These are phyloP conservation scores for Carassius gibelio DNA, from an alignment of 2,113 vertebrate species.

Conservation along the genomic window DNA sequence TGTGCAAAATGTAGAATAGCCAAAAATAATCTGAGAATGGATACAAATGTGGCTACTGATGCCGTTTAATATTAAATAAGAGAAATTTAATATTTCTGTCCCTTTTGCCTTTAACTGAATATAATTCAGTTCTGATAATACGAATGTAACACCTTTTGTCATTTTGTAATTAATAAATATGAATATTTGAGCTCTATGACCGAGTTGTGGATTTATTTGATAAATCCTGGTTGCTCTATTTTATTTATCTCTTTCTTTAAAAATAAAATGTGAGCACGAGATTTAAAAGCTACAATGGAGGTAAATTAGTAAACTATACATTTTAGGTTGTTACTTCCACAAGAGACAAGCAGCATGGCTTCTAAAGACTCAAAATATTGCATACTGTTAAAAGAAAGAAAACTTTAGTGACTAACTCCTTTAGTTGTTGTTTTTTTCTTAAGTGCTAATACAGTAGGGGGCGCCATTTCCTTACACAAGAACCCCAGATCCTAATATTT, in stretches of 20 bases:
- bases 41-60: neutral
- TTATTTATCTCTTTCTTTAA: neutral
- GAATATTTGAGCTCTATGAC: neutral
- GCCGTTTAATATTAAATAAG: too few species aligned
- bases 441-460: neutral
- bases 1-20: neutral
- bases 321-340: neutral
- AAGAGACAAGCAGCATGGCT: neutral
- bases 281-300: neutral
- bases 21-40: neutral
- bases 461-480: neutral
- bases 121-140: neutral
- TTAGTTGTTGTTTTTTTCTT: neutral
- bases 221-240: neutral
- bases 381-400: neutral
- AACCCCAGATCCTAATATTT: neutral
- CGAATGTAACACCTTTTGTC: neutral
- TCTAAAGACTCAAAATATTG: neutral
- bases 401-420: neutral
- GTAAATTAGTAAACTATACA: neutral
- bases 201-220: constrained; percentile 4
- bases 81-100: neutral
- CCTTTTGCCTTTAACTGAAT: constrained; percentile 29
- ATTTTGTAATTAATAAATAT: constrained; percentile 33
- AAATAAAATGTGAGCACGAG: neutral